phyloP scores from a whole-genome alignment of 2,113 vertebrate species.

The Sprattus sprattus region DNA sequence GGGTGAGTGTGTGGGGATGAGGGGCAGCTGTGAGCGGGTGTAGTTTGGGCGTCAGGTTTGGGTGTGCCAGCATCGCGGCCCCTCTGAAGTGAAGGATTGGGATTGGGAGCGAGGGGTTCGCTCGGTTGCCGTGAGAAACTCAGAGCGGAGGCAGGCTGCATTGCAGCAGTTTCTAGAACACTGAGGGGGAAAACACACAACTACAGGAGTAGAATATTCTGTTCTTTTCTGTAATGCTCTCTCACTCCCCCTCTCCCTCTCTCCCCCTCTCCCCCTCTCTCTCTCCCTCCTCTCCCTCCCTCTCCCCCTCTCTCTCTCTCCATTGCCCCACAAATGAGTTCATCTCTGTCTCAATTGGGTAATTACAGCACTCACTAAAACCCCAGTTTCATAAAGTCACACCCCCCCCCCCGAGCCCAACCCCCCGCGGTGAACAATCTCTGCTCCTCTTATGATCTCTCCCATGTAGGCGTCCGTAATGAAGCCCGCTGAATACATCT shows the following conservation, averaged over 20 bases:
- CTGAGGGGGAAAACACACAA: not conserved
- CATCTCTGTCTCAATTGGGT: constrained; percentile 41
- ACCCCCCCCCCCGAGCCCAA: not conserved
- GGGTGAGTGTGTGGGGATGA: no score
- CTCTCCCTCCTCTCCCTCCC: no score
- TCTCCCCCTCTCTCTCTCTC: not conserved
- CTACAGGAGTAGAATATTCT: constrained; percentile 27
- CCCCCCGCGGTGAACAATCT: constrained; percentile 27
- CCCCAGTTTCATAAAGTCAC: constrained; percentile 21
- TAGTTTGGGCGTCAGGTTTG: no score
- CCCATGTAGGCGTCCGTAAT: constrained; percentile 45
- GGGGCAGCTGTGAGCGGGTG: no score
- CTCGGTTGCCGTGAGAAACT: not conserved
- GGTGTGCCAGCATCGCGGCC: no score
- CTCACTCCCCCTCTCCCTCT: not conserved
- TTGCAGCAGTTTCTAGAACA: constrained; percentile 36
- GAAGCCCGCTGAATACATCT: constrained; percentile 44
- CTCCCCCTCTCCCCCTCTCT: not conserved
- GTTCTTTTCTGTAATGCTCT: not conserved
- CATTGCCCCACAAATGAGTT: constrained; percentile 30
- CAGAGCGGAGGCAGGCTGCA: not conserved
- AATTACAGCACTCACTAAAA: constrained; percentile 46
- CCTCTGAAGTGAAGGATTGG: no score
- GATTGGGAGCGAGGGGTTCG: not conserved
- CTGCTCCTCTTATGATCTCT: constrained; percentile 29